Percentiles rank a stretch among this genome's conserved stretches.
phyloP scores from a whole-genome alignment of 2,113 vertebrate genomes.

The Phoenicopterus ruber region DNA sequence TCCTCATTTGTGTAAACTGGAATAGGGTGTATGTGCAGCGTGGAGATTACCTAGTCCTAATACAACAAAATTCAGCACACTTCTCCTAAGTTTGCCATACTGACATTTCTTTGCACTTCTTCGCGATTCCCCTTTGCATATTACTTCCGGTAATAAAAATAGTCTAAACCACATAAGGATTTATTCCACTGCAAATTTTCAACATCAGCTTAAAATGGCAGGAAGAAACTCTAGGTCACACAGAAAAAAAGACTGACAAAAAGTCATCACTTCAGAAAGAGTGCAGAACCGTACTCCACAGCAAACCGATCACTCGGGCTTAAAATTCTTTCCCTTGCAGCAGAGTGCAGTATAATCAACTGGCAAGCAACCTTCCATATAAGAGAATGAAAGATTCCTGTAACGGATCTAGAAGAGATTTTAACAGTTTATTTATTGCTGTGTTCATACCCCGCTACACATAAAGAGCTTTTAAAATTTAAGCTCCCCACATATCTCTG shows the following conservation, averaged over 20 bases:
- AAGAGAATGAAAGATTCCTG: not conserved
- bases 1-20: not conserved
- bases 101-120: not conserved
- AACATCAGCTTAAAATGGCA: not conserved
- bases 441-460: not conserved
- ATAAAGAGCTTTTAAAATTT: not conserved
- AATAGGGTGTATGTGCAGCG: not conserved
- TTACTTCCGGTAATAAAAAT: not conserved
- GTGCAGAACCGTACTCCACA: not conserved
- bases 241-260: rapidly evolving
- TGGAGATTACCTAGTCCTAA: not conserved
- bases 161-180: not conserved
- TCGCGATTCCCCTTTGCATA: not conserved
- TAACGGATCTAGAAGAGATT: not conserved
- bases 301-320: not conserved
- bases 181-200: not conserved
- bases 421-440: no score
- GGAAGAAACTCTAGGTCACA: not conserved
- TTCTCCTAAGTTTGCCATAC: not conserved
- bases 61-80: not conserved
- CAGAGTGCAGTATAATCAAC: rapidly evolving
- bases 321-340: not conserved
- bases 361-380: rapidly evolving
- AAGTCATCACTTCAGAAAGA: not conserved
- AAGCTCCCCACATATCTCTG: no score